phyloP scores from a whole-genome alignment of 92 coral and sea anemone species.

The Montipora capitata region DNA sequence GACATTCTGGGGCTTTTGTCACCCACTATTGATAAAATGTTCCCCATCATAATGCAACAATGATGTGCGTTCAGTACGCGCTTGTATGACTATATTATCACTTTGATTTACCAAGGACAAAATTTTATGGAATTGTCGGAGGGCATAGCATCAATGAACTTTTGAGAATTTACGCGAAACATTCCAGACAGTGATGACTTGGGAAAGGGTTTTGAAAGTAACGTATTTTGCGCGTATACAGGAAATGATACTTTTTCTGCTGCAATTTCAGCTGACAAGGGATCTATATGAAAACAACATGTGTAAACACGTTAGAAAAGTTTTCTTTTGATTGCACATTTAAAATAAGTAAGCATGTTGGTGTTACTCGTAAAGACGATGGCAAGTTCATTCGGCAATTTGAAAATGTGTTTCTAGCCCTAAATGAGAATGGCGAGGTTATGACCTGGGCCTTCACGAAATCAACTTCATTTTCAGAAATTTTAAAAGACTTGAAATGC shows the following conservation, averaged over 20 bases:
- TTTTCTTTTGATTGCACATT: slow-evolving; percentile 86
- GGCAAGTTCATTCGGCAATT: too few relatives aligned
- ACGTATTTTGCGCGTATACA: slow-evolving; percentile 74
- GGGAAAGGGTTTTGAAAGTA: slow-evolving; percentile 62
- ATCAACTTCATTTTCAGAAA: slow-evolving; percentile 74
- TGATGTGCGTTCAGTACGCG: slow-evolving; percentile 72
- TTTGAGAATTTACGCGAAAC: slow-evolving; percentile 68
- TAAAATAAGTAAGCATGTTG: too few relatives aligned
- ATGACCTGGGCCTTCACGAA: slow-evolving; percentile 78
- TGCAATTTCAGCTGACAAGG: too few relatives aligned
- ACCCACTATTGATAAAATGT: too few relatives aligned
- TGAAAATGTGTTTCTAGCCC: slow-evolving; percentile 81
- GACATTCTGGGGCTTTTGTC: slow-evolving; percentile 78
- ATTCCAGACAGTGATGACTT: too few relatives aligned
- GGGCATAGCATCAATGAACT: too few relatives aligned
- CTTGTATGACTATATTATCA: slow-evolving; percentile 74
- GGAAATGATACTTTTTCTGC: slow-evolving; percentile 83
- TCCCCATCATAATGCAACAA: too few relatives aligned
- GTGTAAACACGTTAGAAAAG: too few relatives aligned
- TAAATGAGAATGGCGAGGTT: slow-evolving; percentile 85
- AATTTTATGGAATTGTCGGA: too few relatives aligned
- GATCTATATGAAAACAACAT: too few relatives aligned
- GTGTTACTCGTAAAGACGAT: too few relatives aligned
- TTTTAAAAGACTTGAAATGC: slow-evolving; percentile 49
- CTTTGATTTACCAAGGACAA: too few relatives aligned